Conservation (phyloP, 2,113 vertebrate genomes). For the Proterorhinus semilunaris region DNA sequence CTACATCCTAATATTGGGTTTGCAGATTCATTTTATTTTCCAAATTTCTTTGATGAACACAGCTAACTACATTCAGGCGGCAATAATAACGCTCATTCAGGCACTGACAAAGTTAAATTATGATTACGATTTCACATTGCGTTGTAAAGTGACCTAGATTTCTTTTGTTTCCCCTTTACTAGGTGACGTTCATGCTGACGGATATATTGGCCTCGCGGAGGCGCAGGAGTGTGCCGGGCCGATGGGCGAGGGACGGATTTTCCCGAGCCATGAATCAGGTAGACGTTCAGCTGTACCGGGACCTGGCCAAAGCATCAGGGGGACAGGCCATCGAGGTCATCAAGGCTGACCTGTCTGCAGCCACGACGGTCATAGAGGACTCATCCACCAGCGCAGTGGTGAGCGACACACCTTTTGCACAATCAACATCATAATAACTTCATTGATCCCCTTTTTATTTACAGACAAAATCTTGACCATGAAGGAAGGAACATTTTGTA, state of each 20-base stretch:
- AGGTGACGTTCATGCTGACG: constrained; percentile 73
- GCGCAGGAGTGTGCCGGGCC: background rate
- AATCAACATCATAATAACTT: too few species aligned
- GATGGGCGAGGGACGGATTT: too few species aligned
- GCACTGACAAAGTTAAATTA: too few species aligned
- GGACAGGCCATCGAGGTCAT: constrained; percentile 66
- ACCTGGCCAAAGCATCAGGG: constrained; percentile 65
- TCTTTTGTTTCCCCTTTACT: background rate
- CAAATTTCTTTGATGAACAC: background rate
- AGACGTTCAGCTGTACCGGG: constrained; percentile 55
- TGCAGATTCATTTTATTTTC: background rate
- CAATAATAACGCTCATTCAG: too few species aligned
- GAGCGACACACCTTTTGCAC: background rate
- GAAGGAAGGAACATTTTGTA: too few species aligned
- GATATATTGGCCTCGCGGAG: constrained; percentile 6
- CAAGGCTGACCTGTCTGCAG: constrained; percentile 52
- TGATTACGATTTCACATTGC: too few species aligned
- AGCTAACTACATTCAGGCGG: too few species aligned
- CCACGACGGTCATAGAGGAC: constrained; percentile 61
- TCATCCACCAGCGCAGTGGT: constrained; percentile 57
- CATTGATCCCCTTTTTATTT: too few species aligned
- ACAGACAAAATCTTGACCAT: too few species aligned
- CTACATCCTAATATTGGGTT: background rate
- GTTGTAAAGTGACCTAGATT: too few species aligned
- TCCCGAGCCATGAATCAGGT: constrained; percentile 3